A percentile compares a stretch with the other conserved stretches of the same genome.
Conservation (phyloP, 1,140 invertebrate species). For the Tetraneura akinire region DNA sequence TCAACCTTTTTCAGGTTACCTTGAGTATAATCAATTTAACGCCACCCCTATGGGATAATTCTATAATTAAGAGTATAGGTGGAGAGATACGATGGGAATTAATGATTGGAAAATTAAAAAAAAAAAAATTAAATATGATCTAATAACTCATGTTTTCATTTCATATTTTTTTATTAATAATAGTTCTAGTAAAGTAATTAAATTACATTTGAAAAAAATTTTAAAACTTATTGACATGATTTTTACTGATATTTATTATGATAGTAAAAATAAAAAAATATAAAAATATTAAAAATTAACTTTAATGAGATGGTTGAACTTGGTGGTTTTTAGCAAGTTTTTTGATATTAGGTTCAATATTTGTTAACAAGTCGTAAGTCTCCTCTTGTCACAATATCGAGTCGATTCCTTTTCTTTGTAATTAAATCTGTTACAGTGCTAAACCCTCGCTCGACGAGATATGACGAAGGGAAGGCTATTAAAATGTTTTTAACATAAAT, state of each 20-base stretch:
- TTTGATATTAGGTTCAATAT: not conserved
- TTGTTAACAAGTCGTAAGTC: not conserved
- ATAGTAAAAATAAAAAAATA: too few species aligned
- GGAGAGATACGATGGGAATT: too few species aligned
- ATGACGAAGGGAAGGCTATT: not conserved
- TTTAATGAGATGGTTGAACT: not conserved
- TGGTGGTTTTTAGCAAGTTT: not conserved
- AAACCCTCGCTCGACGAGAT: slow-evolving; percentile 5
- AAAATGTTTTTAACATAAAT: not conserved
- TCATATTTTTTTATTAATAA: not conserved
- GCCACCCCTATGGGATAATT: not conserved
- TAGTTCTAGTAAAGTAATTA: not conserved
- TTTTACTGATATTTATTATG: too few species aligned
- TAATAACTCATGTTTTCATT: slow-evolving; percentile 1
- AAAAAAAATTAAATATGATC: not conserved
- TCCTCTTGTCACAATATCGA: not conserved
- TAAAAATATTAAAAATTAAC: too few species aligned
- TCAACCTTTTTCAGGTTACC: too few species aligned
- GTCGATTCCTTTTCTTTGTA: not conserved
- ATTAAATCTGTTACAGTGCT: not conserved
- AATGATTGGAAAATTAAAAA: not conserved
- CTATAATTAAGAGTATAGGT: not conserved
- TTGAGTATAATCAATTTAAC: too few species aligned
- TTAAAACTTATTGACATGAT: too few species aligned
- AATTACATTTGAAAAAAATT: too few species aligned